phyloP scores from a whole-genome alignment of 2,888 invertebrate genomes.

The Tetragonula carbonaria region DNA sequence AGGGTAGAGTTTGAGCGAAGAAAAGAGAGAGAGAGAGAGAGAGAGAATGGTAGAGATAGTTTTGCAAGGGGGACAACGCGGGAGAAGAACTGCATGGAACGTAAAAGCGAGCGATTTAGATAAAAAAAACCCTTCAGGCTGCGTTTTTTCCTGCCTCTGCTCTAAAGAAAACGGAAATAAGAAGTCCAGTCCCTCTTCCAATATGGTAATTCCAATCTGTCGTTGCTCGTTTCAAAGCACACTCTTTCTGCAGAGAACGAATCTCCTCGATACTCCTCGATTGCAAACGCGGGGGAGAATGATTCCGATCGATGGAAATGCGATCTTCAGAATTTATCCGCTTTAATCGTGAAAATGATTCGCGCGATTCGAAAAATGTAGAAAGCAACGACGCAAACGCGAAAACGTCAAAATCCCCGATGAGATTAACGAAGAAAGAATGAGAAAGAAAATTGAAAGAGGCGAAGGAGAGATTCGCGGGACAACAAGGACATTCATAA shows the following conservation, averaged over 20 bases:
- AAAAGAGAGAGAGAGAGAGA: not conserved
- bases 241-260: slow-evolving; percentile 37
- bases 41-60: slow-evolving; percentile 42
- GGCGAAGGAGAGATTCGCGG: slow-evolving; percentile 52
- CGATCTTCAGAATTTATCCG: slow-evolving; percentile 13
- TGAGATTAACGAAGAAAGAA: not conserved
- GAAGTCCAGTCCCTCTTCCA: slow-evolving; percentile 73
- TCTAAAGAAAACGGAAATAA: slow-evolving; percentile 75
- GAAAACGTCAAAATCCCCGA: slow-evolving; percentile 1
- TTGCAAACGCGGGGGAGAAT: not conserved
- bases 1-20: slow-evolving; percentile 4
- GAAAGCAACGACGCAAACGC: not conserved
- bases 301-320: slow-evolving; percentile 15
- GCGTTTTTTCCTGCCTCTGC: slow-evolving; percentile 16
- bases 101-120: slow-evolving; percentile 48
- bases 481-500: slow-evolving; percentile 78
- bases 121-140: slow-evolving; percentile 47
- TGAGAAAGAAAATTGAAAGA: slow-evolving; percentile 17
- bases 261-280: slow-evolving; percentile 22
- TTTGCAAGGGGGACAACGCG: slow-evolving; percentile 20
- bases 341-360: slow-evolving; percentile 22
- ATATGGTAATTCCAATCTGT: slow-evolving; percentile 82
- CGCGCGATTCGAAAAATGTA: not conserved
- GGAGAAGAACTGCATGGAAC: not conserved
- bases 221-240: slow-evolving; percentile 66